Percentiles rank a stretch among this genome's conserved stretches.
These are phyloP conservation scores for Sisor rabdophorus DNA, from an alignment of 2,113 vertebrate genomes.

Conservation along the genomic window DNA sequence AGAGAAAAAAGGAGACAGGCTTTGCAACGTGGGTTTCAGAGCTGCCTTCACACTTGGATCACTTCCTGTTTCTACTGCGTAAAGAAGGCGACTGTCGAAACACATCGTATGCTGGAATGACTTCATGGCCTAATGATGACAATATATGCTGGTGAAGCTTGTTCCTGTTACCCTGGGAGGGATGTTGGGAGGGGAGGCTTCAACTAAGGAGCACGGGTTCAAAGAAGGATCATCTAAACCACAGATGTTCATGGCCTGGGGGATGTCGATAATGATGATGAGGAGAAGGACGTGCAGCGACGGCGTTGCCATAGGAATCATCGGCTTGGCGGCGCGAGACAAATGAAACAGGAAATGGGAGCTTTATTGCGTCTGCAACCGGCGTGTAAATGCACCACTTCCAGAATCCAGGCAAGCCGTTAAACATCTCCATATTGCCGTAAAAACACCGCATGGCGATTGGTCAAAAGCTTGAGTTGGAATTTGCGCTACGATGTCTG, in stretches of 20 bases:
- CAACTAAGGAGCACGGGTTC: neutral
- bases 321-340: neutral
- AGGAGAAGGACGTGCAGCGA: constrained; percentile 1
- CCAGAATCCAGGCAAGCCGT: neutral
- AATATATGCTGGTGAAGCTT: neutral
- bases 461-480: neutral
- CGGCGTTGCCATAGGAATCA: constrained; percentile 8
- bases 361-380: constrained; percentile 18
- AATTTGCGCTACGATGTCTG: too few relatives aligned
- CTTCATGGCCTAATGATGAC: neutral
- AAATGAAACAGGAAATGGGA: constrained; percentile 19
- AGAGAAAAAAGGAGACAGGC: too few relatives aligned
- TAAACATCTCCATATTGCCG: neutral
- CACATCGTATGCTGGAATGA: neutral
- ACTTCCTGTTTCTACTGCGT: too few relatives aligned
- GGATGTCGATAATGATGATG: constrained; percentile 20
- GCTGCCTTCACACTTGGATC: neutral
- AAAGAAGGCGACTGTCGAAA: neutral
- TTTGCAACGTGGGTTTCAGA: neutral
- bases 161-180: too few relatives aligned
- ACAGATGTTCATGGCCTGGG: constrained; percentile 41
- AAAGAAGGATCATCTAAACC: constrained; percentile 5
- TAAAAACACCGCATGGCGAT: neutral
- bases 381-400: neutral
- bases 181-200: too few relatives aligned